phyloP scores from a whole-genome alignment of 2,888 invertebrate species.

The Cephonodes hylas region DNA sequence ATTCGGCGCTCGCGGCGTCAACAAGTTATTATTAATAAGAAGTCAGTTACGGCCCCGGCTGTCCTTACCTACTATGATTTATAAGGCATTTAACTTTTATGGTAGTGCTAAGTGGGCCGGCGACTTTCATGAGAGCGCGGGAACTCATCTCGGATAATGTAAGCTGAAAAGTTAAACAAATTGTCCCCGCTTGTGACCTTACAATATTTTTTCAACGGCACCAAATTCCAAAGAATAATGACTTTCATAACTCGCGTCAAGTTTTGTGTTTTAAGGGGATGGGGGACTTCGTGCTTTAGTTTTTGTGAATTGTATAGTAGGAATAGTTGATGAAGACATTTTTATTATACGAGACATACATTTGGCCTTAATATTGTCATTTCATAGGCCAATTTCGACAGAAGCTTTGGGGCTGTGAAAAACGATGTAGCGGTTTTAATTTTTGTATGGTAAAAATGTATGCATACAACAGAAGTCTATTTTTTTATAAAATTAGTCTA shows the following conservation, averaged over 20 bases:
- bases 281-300: background rate
- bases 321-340: background rate
- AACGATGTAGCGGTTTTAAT: no score
- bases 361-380: no score
- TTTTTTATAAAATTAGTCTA: no score
- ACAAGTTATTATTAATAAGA: slow-evolving; percentile 50
- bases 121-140: slow-evolving; percentile 35
- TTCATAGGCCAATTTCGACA: no score
- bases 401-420: no score
- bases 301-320: background rate
- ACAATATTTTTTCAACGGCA: slow-evolving; percentile 15
- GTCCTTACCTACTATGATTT: slow-evolving; percentile 67
- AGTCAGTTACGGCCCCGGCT: slow-evolving; percentile 53
- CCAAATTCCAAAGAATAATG: slow-evolving; percentile 2
- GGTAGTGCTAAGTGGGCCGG: slow-evolving; percentile 69
- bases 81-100: slow-evolving; percentile 76
- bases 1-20: slow-evolving; percentile 29
- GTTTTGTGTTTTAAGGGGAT: background rate
- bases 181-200: slow-evolving; percentile 47
- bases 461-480: no score
- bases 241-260: slow-evolving; percentile 1
- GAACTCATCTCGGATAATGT: slow-evolving; percentile 68
- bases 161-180: slow-evolving; percentile 72
- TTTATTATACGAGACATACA: no score
- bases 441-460: no score